Conservation (phyloP, 2,797 vertebrate species). For the Australoheros facetus region DNA sequence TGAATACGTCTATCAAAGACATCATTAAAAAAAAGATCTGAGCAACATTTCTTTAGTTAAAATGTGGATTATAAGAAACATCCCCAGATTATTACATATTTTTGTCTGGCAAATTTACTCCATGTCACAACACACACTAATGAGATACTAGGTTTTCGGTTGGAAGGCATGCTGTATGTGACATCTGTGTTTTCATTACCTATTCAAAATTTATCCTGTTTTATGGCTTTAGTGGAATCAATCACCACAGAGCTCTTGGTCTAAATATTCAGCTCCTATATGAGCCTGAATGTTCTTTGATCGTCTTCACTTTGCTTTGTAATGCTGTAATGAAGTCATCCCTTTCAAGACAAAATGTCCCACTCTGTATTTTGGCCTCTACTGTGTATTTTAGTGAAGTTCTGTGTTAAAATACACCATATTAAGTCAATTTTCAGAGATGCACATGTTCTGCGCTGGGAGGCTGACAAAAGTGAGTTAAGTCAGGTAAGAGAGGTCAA, state of each 20-base stretch:
- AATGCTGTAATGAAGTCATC: conserved; percentile 17
- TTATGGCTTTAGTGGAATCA: conserved; percentile 1
- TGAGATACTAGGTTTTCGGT: background rate
- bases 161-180: background rate
- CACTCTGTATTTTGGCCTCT: background rate
- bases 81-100: background rate
- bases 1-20: background rate
- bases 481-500: conserved; percentile 22
- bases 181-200: background rate
- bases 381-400: conserved; percentile 6
- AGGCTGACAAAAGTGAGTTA: conserved; percentile 18
- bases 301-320: conserved; percentile 41
- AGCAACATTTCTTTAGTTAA: background rate
- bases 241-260: background rate
- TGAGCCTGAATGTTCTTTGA: conserved; percentile 4
- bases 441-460: conserved; percentile 6
- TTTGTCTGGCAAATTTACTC: background rate
- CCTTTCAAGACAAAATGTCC: conserved; percentile 3
- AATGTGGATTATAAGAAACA: background rate
- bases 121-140: background rate
- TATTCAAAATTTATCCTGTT: background rate
- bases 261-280: background rate
- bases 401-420: background rate
- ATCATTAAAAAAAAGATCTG: too few relatives aligned
- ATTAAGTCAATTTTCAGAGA: conserved; percentile 29